Evolutionary conservation across 2,113 vertebrate genomes (phyloP), one percentile per base, ranked within the genome.

Genomic region (Heterotilapia buettikoferi): DNA sequence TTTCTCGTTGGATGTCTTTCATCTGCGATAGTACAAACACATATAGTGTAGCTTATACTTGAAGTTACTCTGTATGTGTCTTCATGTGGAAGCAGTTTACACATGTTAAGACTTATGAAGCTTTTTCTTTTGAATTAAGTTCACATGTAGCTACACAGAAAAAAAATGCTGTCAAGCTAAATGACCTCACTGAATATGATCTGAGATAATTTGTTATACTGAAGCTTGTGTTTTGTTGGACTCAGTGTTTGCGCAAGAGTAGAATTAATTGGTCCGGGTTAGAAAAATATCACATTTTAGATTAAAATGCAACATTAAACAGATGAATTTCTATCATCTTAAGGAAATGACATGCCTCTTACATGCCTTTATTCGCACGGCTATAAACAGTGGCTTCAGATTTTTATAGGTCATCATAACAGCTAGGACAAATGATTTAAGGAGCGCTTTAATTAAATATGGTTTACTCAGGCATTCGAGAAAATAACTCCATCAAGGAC

Each of bases 401-500:
- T 31, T n/a, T 29, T 52, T 33, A 78, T 33, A 78, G 45, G 18
- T 78, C 18, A 31, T 78, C 26, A 52, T 33, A 78, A n/a, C 73
- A 78, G 18, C 26, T n/a, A n/a, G 45, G 18, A 78, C 45, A 31
- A 31, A 78, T 52, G 26, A 78, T 19, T 52, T 50, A 50, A 78
- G 26, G 18, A 78, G 16, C 1, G 9, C 19, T 19, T 78, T 52
- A 78, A 52, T 78, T 78, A 78, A 52, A 78, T 29, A 52, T 52
- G 73, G 26, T 52, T 78, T 78, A 78, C 73, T 78, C 10, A 33
- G 6, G 2, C 26, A 50, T 5, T 52, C 2, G 3, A 78, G 26
- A 50, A 29, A 50, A 78, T 50, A 78, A 50, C 71, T 31, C 43
- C 24, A 76, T 50, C 43, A 31, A 50, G 71, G 71, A 29, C 40